A percentile compares a stretch with the other conserved stretches of the same genome.
These are phyloP conservation scores for Pollenia griseotomentosa DNA, from an alignment of 2,888 invertebrate species.

Conservation along the genomic window DNA sequence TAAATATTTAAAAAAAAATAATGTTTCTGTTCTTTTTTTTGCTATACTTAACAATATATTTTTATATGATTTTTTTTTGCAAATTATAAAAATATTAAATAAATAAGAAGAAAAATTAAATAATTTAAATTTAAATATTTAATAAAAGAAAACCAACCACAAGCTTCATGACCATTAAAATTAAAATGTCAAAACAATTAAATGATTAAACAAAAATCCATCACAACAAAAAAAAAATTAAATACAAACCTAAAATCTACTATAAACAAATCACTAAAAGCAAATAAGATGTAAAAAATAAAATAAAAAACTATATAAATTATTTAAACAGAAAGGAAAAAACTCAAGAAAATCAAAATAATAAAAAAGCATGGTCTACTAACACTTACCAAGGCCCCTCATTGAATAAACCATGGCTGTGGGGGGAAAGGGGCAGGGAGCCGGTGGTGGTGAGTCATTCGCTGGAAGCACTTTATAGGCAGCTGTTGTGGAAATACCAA, in stretches of 20 bases:
- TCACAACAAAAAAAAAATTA: background rate
- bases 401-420: slow-evolving; percentile 92
- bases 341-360: slow-evolving; percentile 72
- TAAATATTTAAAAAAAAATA: no score
- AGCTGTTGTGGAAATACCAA: slow-evolving; percentile 83
- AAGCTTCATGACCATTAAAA: background rate
- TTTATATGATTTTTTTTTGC: background rate
- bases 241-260: slow-evolving; percentile 29
- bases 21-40: no score
- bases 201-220: background rate
- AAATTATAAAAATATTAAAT: slow-evolving; percentile 2
- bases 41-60: no score
- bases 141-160: background rate
- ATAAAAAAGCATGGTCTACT: slow-evolving; percentile 83
- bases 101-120: background rate
- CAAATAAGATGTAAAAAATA: slow-evolving; percentile 5
- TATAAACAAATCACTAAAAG: slow-evolving; percentile 9
- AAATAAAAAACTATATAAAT: slow-evolving; percentile 63
- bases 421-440: slow-evolving; percentile 88
- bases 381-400: slow-evolving; percentile 85
- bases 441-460: slow-evolving; percentile 83
- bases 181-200: background rate
- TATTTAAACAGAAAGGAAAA: slow-evolving; percentile 65
- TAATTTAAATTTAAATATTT: background rate
- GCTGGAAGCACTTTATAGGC: slow-evolving; percentile 84